These are phyloP conservation scores for Trichomalopsis sarcophagae DNA, from an alignment of 1,140 invertebrate genomes.

Conservation along the genomic window DNA sequence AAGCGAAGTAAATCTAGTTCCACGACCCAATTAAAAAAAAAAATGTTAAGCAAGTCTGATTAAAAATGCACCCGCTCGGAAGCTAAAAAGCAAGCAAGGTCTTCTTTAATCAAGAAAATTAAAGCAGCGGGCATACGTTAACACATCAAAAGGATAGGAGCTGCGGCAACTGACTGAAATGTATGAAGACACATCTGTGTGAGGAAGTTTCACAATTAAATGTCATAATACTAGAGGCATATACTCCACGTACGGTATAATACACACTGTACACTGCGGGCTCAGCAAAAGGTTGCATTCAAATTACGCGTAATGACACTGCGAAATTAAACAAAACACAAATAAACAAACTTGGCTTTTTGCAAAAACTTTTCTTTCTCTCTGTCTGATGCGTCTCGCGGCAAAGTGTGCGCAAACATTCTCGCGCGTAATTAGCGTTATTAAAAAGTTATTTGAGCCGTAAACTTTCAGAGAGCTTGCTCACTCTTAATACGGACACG, in stretches of 20 bases:
- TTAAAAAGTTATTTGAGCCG: background rate
- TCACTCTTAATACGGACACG: too few species aligned
- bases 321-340: slow-evolving; percentile 3
- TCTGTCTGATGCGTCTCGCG: too few species aligned
- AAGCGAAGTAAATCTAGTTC: too few species aligned
- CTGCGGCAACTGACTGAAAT: background rate
- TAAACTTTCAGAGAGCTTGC: background rate
- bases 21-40: too few species aligned
- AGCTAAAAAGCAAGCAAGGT: background rate
- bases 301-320: slow-evolving; percentile 11
- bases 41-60: background rate
- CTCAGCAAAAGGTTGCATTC: background rate
- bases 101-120: slow-evolving; percentile 3
- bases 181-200: background rate
- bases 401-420: background rate
- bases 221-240: slow-evolving; percentile 4
- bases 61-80: background rate
- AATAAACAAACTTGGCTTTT: background rate
- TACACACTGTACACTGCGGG: background rate
- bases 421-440: background rate
- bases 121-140: background rate
- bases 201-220: slow-evolving; percentile 13
- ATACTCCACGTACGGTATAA: background rate
- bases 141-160: background rate
- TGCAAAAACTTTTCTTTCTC: background rate